These are phyloP conservation scores for Sebastes flavidus DNA, from an alignment of 2,797 vertebrate genomes.

Conservation along the genomic window DNA sequence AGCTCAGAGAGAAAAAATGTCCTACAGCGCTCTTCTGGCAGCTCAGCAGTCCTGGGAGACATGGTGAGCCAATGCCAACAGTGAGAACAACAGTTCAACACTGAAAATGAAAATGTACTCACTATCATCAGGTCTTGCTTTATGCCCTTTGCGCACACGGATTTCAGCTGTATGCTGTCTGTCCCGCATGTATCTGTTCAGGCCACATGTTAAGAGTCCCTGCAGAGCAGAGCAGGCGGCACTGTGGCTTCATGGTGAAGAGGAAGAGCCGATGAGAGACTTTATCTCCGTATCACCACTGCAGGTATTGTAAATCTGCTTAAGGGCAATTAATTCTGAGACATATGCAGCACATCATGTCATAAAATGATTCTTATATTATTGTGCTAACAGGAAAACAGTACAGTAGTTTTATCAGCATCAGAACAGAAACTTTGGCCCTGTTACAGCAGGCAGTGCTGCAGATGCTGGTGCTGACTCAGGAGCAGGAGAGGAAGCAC, in stretches of 20 bases:
- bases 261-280: conserved; percentile 27
- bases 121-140: background rate
- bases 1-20: conserved; percentile 74
- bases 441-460: conserved; percentile 66
- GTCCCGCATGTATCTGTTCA: conserved; percentile 26
- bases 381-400: background rate
- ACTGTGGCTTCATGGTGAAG: conserved; percentile 55
- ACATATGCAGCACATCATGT: background rate
- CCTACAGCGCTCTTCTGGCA: conserved; percentile 73
- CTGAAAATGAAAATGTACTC: background rate
- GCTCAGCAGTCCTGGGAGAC: conserved; percentile 80
- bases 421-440: conserved; percentile 19
- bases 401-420: background rate
- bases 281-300: conserved; percentile 28
- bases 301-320: conserved; percentile 58
- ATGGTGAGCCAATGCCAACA: conserved; percentile 69
- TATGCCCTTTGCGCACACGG: background rate
- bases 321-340: background rate
- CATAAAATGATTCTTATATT: background rate
- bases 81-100: background rate
- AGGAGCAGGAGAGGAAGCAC: conserved; percentile 79
- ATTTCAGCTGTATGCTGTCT: background rate
- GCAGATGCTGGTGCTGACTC: conserved; percentile 77
- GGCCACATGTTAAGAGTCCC: conserved; percentile 63
- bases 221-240: conserved; percentile 55